Conservation (phyloP, 1,140 invertebrate species). For the Palaemon carinicauda region DNA sequence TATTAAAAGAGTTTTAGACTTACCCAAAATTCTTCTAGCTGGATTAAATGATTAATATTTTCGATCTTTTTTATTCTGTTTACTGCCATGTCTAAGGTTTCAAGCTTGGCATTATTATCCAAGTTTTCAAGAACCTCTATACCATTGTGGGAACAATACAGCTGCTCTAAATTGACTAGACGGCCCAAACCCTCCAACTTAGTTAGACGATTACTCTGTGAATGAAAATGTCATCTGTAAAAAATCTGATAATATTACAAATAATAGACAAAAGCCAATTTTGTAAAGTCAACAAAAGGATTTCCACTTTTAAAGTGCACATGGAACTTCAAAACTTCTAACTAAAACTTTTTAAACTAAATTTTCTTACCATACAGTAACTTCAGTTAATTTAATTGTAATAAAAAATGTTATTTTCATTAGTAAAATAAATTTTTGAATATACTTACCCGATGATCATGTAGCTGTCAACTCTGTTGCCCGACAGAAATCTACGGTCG, state of each 20-base stretch:
- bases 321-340: too few species aligned
- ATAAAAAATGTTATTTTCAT: too few species aligned
- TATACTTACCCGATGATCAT: too few species aligned
- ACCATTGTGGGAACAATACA: conserved; percentile 96
- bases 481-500: too few species aligned
- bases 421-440: too few species aligned
- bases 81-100: conserved; percentile 88
- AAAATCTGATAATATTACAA: neutral
- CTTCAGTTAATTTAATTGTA: too few species aligned
- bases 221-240: conserved; percentile 43
- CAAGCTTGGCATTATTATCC: conserved; percentile 74
- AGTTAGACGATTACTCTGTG: conserved; percentile 82
- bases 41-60: conserved; percentile 78
- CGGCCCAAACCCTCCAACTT: conserved; percentile 87
- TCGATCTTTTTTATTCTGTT: conserved; percentile 87
- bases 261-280: neutral
- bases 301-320: too few species aligned
- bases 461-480: too few species aligned
- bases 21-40: conserved; percentile 95
- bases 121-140: conserved; percentile 74
- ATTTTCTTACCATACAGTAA: too few species aligned
- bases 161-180: conserved; percentile 79
- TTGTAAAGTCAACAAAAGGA: neutral
- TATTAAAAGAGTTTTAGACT: conserved; percentile 61
- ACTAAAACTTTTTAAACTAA: too few species aligned